These are phyloP conservation scores for Conchocele bisecta DNA, from an alignment of 2,888 invertebrate species.

Conservation along the genomic window DNA sequence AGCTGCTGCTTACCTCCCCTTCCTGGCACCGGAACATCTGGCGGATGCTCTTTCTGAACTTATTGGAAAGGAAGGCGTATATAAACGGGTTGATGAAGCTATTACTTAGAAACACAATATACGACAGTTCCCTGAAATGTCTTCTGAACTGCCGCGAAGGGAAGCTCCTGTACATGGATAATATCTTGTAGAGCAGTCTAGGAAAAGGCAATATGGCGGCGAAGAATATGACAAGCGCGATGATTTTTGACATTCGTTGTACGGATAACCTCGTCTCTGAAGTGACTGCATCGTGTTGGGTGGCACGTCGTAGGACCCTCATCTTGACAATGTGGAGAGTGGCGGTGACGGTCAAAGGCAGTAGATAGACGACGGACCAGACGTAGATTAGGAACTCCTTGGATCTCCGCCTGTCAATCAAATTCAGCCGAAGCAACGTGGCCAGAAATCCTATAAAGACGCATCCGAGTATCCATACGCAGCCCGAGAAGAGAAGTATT, in stretches of 20 bases:
- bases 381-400: conserved; percentile 27
- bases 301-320: conserved; percentile 14
- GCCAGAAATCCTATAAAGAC: conserved; percentile 31
- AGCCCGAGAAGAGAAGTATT: conserved; percentile 32
- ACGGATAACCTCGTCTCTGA: conserved; percentile 36
- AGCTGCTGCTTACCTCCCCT: too few relatives aligned
- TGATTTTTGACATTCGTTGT: conserved; percentile 46
- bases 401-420: conserved; percentile 15
- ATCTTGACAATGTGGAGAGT: conserved; percentile 37
- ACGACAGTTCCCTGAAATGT: conserved; percentile 24
- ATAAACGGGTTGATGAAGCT: conserved; percentile 43
- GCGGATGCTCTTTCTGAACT: conserved; percentile 45
- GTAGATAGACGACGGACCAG: conserved; percentile 39
- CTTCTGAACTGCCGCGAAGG: conserved; percentile 15
- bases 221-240: conserved; percentile 39
- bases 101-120: conserved; percentile 35
- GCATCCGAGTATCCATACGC: conserved; percentile 39
- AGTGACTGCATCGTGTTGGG: conserved; percentile 28
- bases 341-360: conserved; percentile 35
- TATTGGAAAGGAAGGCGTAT: conserved; percentile 40
- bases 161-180: conserved; percentile 12
- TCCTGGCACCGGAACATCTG: too few relatives aligned
- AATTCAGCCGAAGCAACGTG: background rate
- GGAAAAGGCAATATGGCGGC: conserved; percentile 44
- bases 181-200: conserved; percentile 25